phyloP scores from a whole-genome alignment of 2,113 vertebrate species.

The Herpetotheres cachinnans region DNA sequence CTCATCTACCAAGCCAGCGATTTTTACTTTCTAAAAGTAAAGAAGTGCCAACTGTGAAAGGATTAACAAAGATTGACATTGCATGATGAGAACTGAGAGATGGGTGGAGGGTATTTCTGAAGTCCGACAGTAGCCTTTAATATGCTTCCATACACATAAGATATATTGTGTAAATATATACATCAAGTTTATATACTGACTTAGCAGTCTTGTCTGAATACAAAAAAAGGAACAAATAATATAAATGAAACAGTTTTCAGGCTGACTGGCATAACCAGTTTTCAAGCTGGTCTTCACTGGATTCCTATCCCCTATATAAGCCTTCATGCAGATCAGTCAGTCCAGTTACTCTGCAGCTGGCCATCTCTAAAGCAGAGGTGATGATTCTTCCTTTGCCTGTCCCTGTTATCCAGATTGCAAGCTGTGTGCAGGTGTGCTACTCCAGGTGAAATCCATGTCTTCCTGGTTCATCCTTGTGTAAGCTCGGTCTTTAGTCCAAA shows the following conservation, averaged over 20 bases:
- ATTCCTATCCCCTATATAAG: background rate
- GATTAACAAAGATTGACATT: background rate
- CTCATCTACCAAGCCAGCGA: background rate
- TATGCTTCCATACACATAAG: background rate
- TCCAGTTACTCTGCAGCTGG: background rate
- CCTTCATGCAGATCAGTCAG: background rate
- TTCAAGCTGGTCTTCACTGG: background rate
- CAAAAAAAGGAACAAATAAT: background rate
- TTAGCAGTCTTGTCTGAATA: background rate
- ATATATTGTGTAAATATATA: background rate
- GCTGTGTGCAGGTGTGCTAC: background rate
- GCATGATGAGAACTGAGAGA: background rate
- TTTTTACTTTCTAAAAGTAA: background rate
- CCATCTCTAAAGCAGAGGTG: background rate
- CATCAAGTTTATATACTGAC: background rate
- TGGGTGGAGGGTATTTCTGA: background rate
- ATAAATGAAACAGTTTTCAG: background rate
- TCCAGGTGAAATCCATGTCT: background rate
- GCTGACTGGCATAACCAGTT: background rate
- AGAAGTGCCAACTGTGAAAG: background rate
- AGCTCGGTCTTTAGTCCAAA: rapidly evolving
- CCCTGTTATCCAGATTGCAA: background rate
- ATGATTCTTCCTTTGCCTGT: background rate
- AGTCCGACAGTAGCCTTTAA: background rate
- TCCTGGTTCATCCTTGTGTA: background rate